A percentile compares a stretch with the other conserved stretches of the same genome.
phyloP scores from a whole-genome alignment of 2,113 vertebrate species.

The Panthera uncia region DNA sequence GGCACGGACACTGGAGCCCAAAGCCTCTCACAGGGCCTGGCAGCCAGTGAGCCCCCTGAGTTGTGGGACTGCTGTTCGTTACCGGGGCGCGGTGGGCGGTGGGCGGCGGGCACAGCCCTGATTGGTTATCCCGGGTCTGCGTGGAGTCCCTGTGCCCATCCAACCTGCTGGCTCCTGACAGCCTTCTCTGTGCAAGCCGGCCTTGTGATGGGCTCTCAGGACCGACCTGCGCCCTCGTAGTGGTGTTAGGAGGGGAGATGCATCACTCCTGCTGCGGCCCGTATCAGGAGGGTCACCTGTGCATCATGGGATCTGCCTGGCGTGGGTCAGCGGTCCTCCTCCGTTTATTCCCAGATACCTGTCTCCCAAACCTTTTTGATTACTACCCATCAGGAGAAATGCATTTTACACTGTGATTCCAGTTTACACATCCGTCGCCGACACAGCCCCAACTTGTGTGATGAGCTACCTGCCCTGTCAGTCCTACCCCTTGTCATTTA shows the following conservation, averaged over 20 bases:
- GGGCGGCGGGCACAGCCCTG: background rate
- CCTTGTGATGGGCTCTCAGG: background rate
- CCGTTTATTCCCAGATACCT: fast-evolving
- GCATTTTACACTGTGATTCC: fast-evolving
- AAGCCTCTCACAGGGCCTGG: background rate
- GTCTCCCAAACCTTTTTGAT: background rate
- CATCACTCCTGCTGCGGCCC: fast-evolving
- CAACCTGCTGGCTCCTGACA: background rate
- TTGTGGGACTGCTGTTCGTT: background rate
- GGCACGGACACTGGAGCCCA: background rate
- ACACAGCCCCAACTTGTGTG: background rate
- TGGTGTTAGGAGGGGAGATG: background rate
- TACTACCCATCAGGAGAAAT: background rate
- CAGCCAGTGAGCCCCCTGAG: background rate
- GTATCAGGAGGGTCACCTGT: fast-evolving
- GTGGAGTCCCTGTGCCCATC: fast-evolving
- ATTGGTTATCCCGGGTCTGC: background rate
- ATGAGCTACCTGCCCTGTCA: fast-evolving
- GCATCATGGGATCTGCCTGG: fast-evolving
- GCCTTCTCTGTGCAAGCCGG: background rate
- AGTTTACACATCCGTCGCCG: fast-evolving
- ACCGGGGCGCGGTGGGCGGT: fast-evolving
- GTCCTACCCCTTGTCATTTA: background rate
- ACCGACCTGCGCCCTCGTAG: fast-evolving
- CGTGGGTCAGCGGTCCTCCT: fast-evolving